A percentile compares a stretch with the other conserved stretches of the same genome.
Evolutionary conservation across 2,888 invertebrate species (phyloP).

Genomic region (Pomacea canaliculata): DNA sequence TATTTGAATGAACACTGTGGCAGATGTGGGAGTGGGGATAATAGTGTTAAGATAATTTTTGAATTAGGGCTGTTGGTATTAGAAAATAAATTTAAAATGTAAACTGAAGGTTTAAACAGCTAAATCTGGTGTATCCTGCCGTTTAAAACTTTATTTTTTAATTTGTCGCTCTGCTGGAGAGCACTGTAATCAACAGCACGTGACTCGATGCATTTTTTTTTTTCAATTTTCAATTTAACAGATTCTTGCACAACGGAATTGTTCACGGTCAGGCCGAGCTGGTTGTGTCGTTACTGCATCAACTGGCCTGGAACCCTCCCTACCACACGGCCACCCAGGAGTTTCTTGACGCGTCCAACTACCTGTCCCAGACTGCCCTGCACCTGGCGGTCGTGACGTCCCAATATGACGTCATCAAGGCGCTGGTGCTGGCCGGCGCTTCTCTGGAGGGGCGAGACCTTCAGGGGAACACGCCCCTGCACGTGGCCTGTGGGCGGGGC

Average conservation of each 20-base stretch:
- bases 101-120: too few species aligned
- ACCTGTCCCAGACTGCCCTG: slow-evolving; percentile 25
- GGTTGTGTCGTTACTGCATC: slow-evolving; percentile 79
- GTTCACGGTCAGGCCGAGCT: slow-evolving; percentile 79
- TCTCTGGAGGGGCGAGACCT: slow-evolving; percentile 16
- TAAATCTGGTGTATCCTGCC: too few species aligned
- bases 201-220: too few species aligned
- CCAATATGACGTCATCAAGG: slow-evolving; percentile 12
- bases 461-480: slow-evolving; percentile 28
- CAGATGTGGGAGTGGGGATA: too few species aligned
- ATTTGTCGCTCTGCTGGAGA: too few species aligned
- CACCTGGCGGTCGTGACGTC: slow-evolving; percentile 28
- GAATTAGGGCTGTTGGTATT: too few species aligned
- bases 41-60: too few species aligned
- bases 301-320: slow-evolving; percentile 36
- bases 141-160: too few species aligned
- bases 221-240: slow-evolving; percentile 70
- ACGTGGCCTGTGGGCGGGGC: slow-evolving; percentile 26
- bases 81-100: too few species aligned
- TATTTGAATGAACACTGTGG: too few species aligned
- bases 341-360: slow-evolving; percentile 20
- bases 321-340: slow-evolving; percentile 5
- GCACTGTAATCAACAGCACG: too few species aligned
- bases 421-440: slow-evolving; percentile 27
- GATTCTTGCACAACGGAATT: slow-evolving; percentile 87